A percentile compares a stretch with the other conserved stretches of the same genome.
These are phyloP conservation scores for Miniopterus natalensis DNA, from an alignment of 2,113 vertebrate genomes.

Conservation along the genomic window DNA sequence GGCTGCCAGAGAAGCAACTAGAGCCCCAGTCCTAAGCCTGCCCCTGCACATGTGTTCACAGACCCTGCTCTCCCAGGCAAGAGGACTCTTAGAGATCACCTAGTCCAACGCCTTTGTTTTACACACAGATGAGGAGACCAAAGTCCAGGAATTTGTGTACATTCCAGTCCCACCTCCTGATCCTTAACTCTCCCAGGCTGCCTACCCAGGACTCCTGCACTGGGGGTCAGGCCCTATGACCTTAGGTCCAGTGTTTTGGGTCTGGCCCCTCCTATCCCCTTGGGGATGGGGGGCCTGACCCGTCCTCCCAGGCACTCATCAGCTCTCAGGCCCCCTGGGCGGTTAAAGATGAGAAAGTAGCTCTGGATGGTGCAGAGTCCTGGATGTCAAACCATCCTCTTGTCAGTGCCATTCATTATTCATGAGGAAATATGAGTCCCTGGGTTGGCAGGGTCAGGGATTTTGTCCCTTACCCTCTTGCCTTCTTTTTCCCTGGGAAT, in stretches of 20 bases:
- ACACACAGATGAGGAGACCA: not conserved
- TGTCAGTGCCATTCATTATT: conserved; percentile 71
- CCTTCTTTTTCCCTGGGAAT: not conserved
- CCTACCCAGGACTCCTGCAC: not conserved
- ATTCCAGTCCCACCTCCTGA: not conserved
- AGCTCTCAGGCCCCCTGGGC: not conserved
- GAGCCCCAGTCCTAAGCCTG: not conserved
- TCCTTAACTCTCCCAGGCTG: not conserved
- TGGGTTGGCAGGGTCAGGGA: conserved; percentile 66
- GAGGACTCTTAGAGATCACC: not conserved
- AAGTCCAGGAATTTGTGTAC: not conserved
- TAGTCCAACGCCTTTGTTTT: not conserved
- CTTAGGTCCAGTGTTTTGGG: not conserved
- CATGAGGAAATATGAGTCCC: conserved; percentile 72
- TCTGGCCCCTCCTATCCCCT: not conserved
- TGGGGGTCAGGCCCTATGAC: not conserved
- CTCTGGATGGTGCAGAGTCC: conserved; percentile 22
- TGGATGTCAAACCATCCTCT: conserved; percentile 68
- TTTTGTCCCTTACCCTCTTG: conserved; percentile 68
- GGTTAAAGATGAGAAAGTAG: conserved; percentile 17
- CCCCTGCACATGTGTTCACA: not conserved
- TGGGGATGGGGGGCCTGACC: not conserved
- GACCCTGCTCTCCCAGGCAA: not conserved
- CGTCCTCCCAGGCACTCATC: not conserved
- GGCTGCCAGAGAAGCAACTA: not conserved